Evolutionary conservation across 2,888 invertebrate genomes (phyloP).

Genomic region (Heliconius erato): DNA sequence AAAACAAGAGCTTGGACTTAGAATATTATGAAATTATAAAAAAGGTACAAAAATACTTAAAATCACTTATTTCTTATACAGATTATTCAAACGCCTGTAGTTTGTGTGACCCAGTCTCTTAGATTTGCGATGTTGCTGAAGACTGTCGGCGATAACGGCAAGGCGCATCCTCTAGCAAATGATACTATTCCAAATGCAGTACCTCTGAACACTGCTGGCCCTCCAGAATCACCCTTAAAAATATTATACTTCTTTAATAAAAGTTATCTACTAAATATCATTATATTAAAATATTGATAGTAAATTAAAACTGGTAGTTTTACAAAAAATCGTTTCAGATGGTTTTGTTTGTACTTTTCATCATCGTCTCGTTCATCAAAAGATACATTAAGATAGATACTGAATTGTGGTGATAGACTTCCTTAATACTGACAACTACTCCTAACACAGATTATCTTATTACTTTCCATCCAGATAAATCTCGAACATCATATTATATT

Average conservation of each 20-base stretch:
- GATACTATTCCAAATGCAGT: slow-evolving; percentile 81
- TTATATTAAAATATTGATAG: not conserved
- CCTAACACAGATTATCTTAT: not conserved
- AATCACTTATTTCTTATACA: not conserved
- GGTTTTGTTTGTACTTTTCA: not conserved
- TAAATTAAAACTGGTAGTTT: no score
- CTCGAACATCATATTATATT: not conserved
- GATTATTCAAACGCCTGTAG: slow-evolving; percentile 69
- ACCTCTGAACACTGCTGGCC: slow-evolving; percentile 80
- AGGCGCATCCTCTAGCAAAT: slow-evolving; percentile 80
- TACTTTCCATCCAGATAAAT: not conserved
- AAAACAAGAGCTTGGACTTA: not conserved
- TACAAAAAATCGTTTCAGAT: no score
- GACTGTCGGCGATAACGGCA: slow-evolving; percentile 81
- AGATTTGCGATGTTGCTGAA: slow-evolving; percentile 79
- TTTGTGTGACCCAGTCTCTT: slow-evolving; percentile 76
- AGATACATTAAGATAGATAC: not conserved
- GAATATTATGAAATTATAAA: not conserved
- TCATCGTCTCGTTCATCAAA: no score
- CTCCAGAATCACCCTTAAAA: slow-evolving; percentile 80
- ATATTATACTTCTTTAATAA: not conserved
- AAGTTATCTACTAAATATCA: not conserved
- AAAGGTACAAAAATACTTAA: slow-evolving; percentile 22
- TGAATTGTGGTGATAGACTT: not conserved
- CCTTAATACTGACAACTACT: not conserved